Percentiles rank a stretch among this genome's conserved stretches.
Conservation (phyloP, 2,113 vertebrate genomes). For the Vimba vimba region DNA sequence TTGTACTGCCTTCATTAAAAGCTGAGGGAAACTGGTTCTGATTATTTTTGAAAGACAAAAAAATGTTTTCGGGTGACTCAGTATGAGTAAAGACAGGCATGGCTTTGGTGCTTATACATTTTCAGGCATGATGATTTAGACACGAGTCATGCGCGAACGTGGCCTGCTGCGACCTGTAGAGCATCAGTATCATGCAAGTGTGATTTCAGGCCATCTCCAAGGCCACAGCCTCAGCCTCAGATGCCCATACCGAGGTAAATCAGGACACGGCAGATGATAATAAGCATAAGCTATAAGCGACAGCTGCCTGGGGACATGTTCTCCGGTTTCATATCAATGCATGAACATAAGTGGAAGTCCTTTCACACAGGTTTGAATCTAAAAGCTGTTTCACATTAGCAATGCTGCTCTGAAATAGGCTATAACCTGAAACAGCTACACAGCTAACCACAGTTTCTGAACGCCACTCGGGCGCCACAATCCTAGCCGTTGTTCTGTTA, state of each 20-base stretch:
- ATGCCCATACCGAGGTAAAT: background rate
- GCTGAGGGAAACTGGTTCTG: background rate
- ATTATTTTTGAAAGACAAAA: background rate
- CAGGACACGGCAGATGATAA: constrained; percentile 17
- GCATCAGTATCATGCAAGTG: constrained; percentile 25
- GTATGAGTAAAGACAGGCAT: constrained; percentile 1
- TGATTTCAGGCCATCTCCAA: constrained; percentile 12
- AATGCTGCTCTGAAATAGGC: constrained; percentile 10
- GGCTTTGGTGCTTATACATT: constrained; percentile 2
- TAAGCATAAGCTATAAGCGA: background rate
- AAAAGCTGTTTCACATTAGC: constrained; percentile 34
- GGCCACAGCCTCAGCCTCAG: background rate
- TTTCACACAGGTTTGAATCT: background rate
- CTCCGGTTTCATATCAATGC: constrained; percentile 18
- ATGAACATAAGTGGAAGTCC: constrained; percentile 18
- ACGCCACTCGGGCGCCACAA: background rate
- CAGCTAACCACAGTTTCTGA: background rate
- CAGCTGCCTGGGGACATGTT: background rate
- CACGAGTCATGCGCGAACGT: background rate
- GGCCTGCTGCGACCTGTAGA: background rate
- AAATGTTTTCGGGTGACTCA: background rate
- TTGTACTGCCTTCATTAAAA: constrained; percentile 5
- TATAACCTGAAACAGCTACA: constrained; percentile 20
- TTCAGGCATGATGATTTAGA: constrained; percentile 4
- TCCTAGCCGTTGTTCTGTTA: background rate